Percentiles rank a stretch among this genome's conserved stretches.
phyloP scores from a whole-genome alignment of 2,113 vertebrate species.

The Pygoscelis antarcticus region DNA sequence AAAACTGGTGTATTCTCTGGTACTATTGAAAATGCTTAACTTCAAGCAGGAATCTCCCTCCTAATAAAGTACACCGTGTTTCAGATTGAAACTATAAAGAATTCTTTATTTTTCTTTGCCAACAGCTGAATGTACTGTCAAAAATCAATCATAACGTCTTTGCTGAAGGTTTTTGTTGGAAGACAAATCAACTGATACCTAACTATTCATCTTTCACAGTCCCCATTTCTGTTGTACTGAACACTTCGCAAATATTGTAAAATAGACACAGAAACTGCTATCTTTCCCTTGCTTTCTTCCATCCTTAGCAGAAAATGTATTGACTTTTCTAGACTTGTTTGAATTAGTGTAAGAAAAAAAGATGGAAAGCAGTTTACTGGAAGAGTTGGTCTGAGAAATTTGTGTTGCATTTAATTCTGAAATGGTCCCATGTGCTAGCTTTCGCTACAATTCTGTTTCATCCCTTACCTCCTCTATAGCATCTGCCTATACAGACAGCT shows the following conservation, averaged over 20 bases:
- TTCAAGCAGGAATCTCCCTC: background rate
- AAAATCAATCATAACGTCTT: background rate
- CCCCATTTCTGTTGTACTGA: background rate
- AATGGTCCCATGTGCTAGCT: background rate
- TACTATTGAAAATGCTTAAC: background rate
- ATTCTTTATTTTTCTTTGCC: background rate
- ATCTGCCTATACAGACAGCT: background rate
- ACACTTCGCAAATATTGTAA: background rate
- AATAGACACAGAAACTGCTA: background rate
- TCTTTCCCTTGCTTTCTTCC: background rate
- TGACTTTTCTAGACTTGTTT: background rate
- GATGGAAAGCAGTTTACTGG: background rate
- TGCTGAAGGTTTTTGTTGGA: background rate
- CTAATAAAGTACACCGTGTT: background rate
- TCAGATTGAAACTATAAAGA: background rate
- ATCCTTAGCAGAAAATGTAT: background rate
- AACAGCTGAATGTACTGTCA: background rate
- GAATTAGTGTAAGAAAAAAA: background rate
- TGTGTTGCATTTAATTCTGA: background rate
- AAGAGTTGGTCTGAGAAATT: background rate
- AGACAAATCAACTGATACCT: background rate
- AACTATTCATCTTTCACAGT: background rate
- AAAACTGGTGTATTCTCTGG: background rate
- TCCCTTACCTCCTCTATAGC: background rate
- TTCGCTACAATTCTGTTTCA: background rate